Conservation (phyloP, 2,113 vertebrate species). For the Okapia johnstoni region DNA sequence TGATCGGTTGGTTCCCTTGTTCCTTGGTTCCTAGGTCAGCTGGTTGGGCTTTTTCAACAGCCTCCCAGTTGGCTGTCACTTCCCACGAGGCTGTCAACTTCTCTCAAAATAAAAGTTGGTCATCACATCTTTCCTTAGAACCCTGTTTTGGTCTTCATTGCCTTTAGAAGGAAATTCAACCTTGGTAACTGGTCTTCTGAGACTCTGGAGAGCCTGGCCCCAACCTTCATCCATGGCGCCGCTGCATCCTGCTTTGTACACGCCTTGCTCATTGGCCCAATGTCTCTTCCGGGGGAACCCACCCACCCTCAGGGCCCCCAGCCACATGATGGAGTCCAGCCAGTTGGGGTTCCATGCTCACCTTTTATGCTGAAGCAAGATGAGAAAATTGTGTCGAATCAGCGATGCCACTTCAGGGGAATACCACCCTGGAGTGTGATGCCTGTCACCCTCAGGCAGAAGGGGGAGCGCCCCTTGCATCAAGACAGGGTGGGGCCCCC, state of each 20-base stretch:
- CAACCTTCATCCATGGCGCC: rapidly evolving
- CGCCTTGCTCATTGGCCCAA: rapidly evolving
- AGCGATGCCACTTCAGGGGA: rapidly evolving
- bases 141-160: rapidly evolving
- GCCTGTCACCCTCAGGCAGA: neutral
- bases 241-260: rapidly evolving
- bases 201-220: neutral
- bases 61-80: neutral
- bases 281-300: neutral
- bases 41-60: neutral
- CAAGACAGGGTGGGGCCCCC: neutral
- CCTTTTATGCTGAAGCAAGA: neutral
- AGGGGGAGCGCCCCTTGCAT: neutral
- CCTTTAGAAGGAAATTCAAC: neutral
- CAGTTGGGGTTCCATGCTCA: neutral
- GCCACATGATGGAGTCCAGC: neutral
- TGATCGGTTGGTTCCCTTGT: no score
- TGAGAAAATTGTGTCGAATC: no score
- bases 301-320: neutral
- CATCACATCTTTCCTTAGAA: neutral
- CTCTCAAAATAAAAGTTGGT: neutral
- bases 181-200: neutral
- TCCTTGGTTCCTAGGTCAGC: neutral
- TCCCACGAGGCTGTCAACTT: neutral
- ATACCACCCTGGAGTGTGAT: neutral